Percentiles rank a stretch among this genome's conserved stretches.
phyloP scores from a whole-genome alignment of 1,140 invertebrate species.

The Drosophila subobscura region DNA sequence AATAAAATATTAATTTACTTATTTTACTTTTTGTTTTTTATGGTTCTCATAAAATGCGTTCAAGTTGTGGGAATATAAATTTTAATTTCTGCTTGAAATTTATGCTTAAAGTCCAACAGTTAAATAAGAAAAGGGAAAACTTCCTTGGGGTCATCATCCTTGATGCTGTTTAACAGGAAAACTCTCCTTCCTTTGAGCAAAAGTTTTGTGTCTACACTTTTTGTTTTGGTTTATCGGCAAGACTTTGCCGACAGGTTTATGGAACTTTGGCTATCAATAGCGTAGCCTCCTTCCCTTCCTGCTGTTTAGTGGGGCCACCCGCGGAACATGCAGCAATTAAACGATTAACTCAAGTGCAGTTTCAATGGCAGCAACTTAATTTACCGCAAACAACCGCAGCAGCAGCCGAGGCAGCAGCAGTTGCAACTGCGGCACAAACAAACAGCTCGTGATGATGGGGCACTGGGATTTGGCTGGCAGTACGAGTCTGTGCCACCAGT shows the following conservation, averaged over 20 bases:
- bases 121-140: neutral
- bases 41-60: conserved; percentile 56
- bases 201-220: neutral
- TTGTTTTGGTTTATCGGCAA: no score
- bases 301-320: neutral
- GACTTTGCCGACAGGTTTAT: no score
- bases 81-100: conserved; percentile 48
- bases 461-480: conserved; percentile 13
- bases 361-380: conserved; percentile 77
- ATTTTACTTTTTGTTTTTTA: conserved; percentile 51
- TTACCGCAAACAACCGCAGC: conserved; percentile 69
- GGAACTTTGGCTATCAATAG: conserved; percentile 35
- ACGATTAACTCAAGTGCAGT: conserved; percentile 76
- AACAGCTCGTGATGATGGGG: conserved; percentile 25
- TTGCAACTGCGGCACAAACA: conserved; percentile 27
- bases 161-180: no score
- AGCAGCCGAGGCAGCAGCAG: conserved; percentile 11
- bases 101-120: conserved; percentile 4
- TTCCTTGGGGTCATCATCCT: no score
- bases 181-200: neutral
- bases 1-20: conserved; percentile 75
- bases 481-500: conserved; percentile 15
- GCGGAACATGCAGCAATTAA: conserved; percentile 67
- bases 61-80: conserved; percentile 49
- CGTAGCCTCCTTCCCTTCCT: neutral